Conservation (phyloP, 2,888 invertebrate species). For the Phengaris alcon region DNA sequence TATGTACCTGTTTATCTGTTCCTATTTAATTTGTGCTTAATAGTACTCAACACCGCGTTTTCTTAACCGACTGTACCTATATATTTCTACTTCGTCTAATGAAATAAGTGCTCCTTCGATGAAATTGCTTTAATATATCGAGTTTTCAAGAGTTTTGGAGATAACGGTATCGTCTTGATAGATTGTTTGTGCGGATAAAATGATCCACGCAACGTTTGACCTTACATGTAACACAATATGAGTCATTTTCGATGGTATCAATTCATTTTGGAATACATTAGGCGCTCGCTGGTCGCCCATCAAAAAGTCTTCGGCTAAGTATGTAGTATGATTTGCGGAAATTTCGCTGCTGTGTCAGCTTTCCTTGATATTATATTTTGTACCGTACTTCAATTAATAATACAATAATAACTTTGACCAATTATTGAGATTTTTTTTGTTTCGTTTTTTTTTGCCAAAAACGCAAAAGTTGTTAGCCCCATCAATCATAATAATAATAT, state of each 20-base stretch:
- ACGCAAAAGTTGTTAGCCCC: too few relatives aligned
- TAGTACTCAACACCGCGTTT: too few relatives aligned
- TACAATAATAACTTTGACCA: too few relatives aligned
- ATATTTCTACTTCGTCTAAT: constrained; percentile 42
- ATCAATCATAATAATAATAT: too few relatives aligned
- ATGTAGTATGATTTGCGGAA: constrained; percentile 15
- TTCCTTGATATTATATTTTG: constrained; percentile 1
- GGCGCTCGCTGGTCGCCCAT: constrained; percentile 20
- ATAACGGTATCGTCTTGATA: constrained; percentile 42
- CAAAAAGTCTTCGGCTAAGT: constrained; percentile 26
- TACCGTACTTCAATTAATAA: background rate
- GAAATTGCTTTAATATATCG: constrained; percentile 44
- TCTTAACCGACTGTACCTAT: constrained; percentile 25
- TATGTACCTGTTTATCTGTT: too few relatives aligned
- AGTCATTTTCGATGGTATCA: background rate
- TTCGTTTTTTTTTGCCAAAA: too few relatives aligned
- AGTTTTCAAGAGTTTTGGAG: constrained; percentile 43
- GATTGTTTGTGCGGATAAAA: constrained; percentile 36
- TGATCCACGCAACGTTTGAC: background rate
- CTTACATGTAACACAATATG: background rate
- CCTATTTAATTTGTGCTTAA: too few relatives aligned
- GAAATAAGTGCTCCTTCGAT: constrained; percentile 43
- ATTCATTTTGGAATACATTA: background rate
- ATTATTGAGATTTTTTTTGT: too few relatives aligned
- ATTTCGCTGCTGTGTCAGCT: constrained; percentile 1